Evolutionary conservation across 1,140 invertebrate species (phyloP).

Genomic region (Drosophila santomea): DNA sequence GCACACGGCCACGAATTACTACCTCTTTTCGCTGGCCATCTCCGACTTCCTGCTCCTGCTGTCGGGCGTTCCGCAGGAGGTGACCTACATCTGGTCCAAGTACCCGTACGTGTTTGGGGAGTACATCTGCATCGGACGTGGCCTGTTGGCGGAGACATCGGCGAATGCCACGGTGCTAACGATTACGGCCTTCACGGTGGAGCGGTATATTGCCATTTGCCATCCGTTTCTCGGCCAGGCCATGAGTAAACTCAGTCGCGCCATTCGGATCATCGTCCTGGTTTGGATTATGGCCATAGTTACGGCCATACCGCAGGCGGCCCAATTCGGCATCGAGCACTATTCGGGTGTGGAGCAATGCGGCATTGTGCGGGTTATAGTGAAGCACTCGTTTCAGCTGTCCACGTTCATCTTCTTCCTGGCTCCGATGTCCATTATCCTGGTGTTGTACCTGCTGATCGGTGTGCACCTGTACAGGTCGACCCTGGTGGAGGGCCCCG

Average conservation of each 20-base stretch:
- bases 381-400: conserved; percentile 89
- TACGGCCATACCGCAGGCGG: conserved; percentile 92
- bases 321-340: conserved; percentile 90
- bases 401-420: conserved; percentile 92
- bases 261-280: conserved; percentile 87
- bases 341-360: conserved; percentile 85
- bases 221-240: conserved; percentile 95
- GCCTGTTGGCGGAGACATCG: conserved; percentile 94
- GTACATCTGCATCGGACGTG: conserved; percentile 93
- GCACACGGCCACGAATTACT: conserved; percentile 97
- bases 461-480: conserved; percentile 87
- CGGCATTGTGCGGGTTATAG: conserved; percentile 86
- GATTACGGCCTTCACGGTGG: conserved; percentile 97
- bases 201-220: conserved; percentile 97
- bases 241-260: conserved; percentile 91
- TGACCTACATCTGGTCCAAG: conserved; percentile 94
- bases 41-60: conserved; percentile 95
- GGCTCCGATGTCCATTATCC: conserved; percentile 91
- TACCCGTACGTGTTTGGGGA: conserved; percentile 95
- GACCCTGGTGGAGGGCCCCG: conserved; percentile 67
- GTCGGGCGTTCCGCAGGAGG: conserved; percentile 92
- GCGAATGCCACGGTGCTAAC: conserved; percentile 97
- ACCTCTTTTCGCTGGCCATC: conserved; percentile 96
- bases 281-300: conserved; percentile 90
- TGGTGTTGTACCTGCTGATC: conserved; percentile 90